These are phyloP conservation scores for Zapus hudsonius DNA, from an alignment of 2,113 vertebrate species.

Conservation along the genomic window DNA sequence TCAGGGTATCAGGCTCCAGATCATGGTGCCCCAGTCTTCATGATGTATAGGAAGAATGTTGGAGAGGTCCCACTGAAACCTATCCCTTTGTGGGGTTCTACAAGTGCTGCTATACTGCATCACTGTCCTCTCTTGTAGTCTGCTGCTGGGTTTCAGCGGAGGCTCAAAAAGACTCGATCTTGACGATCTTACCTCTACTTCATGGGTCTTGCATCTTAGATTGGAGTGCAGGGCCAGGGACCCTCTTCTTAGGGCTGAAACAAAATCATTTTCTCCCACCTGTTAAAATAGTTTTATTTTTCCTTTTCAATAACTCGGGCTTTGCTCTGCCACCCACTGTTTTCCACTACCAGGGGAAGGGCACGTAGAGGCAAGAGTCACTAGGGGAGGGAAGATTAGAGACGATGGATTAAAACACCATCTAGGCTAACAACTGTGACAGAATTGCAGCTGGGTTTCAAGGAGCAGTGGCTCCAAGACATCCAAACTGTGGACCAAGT, in stretches of 20 bases:
- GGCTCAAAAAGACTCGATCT: not conserved
- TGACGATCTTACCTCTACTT: not conserved
- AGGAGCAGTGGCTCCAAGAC: no score
- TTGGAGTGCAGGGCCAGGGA: not conserved
- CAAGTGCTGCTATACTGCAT: not conserved
- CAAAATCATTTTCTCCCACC: not conserved
- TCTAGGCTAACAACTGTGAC: no score
- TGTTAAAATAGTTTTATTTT: not conserved
- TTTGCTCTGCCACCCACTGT: not conserved
- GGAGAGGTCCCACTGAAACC: not conserved
- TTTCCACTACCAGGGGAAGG: not conserved
- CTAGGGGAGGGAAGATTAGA: not conserved
- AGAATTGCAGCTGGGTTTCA: no score
- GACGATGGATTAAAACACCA: not conserved
- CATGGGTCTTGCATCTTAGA: not conserved
- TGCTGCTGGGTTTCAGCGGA: not conserved
- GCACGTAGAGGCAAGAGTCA: not conserved
- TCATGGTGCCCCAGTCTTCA: not conserved
- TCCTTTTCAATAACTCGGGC: not conserved
- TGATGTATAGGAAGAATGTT: no score
- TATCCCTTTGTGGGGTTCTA: not conserved
- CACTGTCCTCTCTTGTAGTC: not conserved
- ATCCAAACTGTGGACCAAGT: no score
- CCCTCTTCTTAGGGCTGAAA: not conserved
- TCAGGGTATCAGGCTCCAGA: not conserved